Conservation (phyloP, 2,797 vertebrate genomes). For the Artibeus jamaicensis region DNA sequence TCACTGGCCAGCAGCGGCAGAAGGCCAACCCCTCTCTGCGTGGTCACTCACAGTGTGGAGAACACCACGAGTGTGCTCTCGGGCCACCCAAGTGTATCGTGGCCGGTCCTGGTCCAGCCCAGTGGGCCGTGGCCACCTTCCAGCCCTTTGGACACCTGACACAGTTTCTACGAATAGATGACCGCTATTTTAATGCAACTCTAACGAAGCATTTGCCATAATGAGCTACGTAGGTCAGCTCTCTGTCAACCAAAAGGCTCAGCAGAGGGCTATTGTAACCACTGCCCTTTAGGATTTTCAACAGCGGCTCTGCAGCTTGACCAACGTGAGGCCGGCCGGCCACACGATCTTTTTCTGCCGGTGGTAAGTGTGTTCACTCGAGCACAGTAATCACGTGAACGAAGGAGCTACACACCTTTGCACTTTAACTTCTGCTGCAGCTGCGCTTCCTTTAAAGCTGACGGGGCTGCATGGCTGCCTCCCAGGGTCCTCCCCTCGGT, state of each 20-base stretch:
- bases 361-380: neutral
- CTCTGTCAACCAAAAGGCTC: neutral
- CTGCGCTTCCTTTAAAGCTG: neutral
- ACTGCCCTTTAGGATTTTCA: neutral
- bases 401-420: neutral
- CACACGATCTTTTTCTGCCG: neutral
- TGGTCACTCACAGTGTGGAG: neutral
- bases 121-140: neutral
- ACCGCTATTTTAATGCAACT: neutral
- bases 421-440: neutral
- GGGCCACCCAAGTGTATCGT: neutral
- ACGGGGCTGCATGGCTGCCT: neutral
- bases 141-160: neutral
- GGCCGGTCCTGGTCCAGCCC: neutral
- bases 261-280: neutral
- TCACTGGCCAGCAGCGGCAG: neutral
- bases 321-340: neutral
- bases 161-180: neutral
- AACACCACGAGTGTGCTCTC: neutral
- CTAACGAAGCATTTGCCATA: conserved; percentile 2
- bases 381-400: neutral
- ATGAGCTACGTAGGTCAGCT: neutral
- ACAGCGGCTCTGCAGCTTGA: neutral
- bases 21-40: neutral
- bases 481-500: no score